Percentiles rank a stretch among this genome's conserved stretches.
Evolutionary conservation across 2,113 vertebrate genomes (phyloP).

Genomic region (Eulemur rufifrons): DNA sequence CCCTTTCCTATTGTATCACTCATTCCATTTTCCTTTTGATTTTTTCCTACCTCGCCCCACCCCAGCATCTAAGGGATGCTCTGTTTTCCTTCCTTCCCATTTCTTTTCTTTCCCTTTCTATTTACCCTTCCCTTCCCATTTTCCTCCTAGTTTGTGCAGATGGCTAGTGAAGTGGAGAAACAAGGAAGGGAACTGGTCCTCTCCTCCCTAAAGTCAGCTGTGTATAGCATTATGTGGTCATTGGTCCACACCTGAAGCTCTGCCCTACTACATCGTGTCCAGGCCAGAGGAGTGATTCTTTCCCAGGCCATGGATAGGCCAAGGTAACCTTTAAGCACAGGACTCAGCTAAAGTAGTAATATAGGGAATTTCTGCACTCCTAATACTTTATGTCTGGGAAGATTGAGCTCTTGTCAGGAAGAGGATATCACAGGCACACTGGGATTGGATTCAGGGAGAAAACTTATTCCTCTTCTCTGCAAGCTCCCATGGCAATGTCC

Average conservation of each 20-base stretch:
- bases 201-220: not conserved
- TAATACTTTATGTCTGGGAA: not conserved
- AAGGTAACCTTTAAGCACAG: not conserved
- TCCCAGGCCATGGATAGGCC: not conserved
- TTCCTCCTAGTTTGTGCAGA: not conserved
- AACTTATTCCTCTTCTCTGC: not conserved
- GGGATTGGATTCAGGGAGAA: not conserved
- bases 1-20: not conserved
- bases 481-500: not conserved
- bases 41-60: not conserved
- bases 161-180: not conserved
- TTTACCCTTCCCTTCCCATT: not conserved
- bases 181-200: not conserved
- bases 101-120: not conserved
- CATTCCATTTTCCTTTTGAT: not conserved
- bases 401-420: not conserved
- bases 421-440: not conserved
- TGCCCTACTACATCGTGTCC: not conserved
- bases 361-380: not conserved
- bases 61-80: not conserved
- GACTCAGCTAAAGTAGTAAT: not conserved
- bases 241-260: not conserved
- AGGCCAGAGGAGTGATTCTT: not conserved
- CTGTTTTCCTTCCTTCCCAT: not conserved
- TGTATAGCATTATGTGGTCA: too few species aligned